A percentile compares a stretch with the other conserved stretches of the same genome.
Evolutionary conservation across 2,797 vertebrate genomes (phyloP).

Genomic region (Clamator glandarius): DNA sequence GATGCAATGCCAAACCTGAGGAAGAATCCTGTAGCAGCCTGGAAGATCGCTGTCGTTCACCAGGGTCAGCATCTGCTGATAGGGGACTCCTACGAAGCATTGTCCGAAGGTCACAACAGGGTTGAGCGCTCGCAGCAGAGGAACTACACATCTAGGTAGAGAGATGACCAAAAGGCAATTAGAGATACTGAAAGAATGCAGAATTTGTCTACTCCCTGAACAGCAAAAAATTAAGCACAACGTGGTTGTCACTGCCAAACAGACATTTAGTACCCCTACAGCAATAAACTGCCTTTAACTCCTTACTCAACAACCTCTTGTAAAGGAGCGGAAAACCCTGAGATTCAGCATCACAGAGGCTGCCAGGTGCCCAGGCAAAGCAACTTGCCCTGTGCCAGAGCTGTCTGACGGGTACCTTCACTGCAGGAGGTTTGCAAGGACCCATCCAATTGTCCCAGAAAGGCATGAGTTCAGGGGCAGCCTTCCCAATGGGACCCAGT

Average conservation of each 20-base stretch:
- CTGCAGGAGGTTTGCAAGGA: background rate
- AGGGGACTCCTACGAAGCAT: constrained; percentile 84
- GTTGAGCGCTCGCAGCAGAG: constrained; percentile 75
- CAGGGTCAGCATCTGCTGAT: constrained; percentile 74
- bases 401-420: background rate
- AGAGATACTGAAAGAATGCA: background rate
- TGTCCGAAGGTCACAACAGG: constrained; percentile 76
- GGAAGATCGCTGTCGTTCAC: constrained; percentile 80
- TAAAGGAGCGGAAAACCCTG: background rate
- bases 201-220: background rate
- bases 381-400: background rate
- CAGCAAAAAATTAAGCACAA: background rate
- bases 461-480: background rate
- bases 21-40: constrained; percentile 83
- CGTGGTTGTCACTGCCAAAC: background rate
- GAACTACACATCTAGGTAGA: constrained; percentile 83
- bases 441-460: background rate
- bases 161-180: background rate
- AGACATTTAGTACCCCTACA: background rate
- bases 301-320: background rate
- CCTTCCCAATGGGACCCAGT: background rate
- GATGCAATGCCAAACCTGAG: constrained; percentile 77
- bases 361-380: background rate
- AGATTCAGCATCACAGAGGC: background rate
- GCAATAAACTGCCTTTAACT: background rate